Conservation (phyloP, 2,797 vertebrate genomes). For the Characodon lateralis region DNA sequence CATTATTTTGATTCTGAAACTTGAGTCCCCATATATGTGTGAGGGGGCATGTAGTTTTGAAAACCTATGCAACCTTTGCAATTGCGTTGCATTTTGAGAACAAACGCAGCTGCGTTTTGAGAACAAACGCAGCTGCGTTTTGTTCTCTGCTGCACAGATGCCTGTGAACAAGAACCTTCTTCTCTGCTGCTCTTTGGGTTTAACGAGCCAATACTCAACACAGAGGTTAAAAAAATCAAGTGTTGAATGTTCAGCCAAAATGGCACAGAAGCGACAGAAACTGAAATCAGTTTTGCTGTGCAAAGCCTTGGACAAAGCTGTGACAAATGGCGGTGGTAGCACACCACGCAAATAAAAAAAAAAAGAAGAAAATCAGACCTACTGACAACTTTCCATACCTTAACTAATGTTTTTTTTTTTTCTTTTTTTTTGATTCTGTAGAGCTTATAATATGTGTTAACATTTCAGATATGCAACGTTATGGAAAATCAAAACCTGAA, state of each 20-base stretch:
- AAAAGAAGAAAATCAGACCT: neutral
- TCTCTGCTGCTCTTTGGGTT: too few species aligned
- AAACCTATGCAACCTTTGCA: neutral
- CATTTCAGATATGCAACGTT: neutral
- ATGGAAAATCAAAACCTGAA: slow-evolving; percentile 8
- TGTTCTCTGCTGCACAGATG: too few species aligned
- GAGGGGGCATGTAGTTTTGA: neutral
- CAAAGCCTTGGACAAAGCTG: neutral
- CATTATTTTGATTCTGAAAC: neutral
- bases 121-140: too few species aligned
- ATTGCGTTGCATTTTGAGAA: too few species aligned
- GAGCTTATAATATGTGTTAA: neutral
- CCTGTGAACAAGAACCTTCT: neutral
- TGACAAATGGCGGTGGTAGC: neutral
- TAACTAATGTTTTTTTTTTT: neutral
- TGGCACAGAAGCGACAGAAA: neutral
- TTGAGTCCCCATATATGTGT: neutral
- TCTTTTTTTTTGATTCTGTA: neutral
- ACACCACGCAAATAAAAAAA: neutral
- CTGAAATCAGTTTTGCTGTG: neutral
- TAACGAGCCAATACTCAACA: too few species aligned
- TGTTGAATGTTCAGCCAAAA: neutral
- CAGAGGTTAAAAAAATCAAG: too few species aligned
- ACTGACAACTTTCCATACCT: neutral
- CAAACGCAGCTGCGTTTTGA: too few species aligned